Conservation (phyloP, 2,113 vertebrate species). For the Conger conger region DNA sequence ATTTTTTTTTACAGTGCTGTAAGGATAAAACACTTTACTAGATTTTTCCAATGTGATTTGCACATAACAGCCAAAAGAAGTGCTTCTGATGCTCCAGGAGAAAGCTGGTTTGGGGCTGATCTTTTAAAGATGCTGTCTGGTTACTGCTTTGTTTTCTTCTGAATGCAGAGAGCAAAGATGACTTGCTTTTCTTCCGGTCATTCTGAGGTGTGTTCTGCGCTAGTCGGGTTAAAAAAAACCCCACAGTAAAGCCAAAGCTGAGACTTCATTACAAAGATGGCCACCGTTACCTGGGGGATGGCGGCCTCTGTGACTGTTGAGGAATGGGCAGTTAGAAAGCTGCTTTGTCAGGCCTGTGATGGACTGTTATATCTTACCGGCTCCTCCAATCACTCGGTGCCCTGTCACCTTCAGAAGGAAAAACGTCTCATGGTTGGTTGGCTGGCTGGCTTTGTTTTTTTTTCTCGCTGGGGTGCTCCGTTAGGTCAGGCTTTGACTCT, state of each 20-base stretch:
- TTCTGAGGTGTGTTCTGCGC: neutral
- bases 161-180: neutral
- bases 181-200: neutral
- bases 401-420: neutral
- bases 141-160: neutral
- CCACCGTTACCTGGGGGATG: neutral
- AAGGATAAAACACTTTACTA: neutral
- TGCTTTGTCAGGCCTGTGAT: neutral
- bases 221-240: slow-evolving; percentile 4
- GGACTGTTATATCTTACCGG: neutral
- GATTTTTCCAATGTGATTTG: neutral
- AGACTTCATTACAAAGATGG: neutral
- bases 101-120: neutral
- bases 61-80: neutral
- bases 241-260: neutral
- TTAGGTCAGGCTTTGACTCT: neutral
- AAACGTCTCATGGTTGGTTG: neutral
- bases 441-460: neutral
- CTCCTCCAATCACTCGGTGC: neutral
- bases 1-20: neutral
- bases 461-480: neutral
- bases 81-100: neutral
- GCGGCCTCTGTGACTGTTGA: neutral
- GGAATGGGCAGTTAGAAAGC: neutral
- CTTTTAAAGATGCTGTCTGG: neutral